Conservation (phyloP, 1,140 invertebrate genomes). For the Zeugodacus cucurbitae region DNA sequence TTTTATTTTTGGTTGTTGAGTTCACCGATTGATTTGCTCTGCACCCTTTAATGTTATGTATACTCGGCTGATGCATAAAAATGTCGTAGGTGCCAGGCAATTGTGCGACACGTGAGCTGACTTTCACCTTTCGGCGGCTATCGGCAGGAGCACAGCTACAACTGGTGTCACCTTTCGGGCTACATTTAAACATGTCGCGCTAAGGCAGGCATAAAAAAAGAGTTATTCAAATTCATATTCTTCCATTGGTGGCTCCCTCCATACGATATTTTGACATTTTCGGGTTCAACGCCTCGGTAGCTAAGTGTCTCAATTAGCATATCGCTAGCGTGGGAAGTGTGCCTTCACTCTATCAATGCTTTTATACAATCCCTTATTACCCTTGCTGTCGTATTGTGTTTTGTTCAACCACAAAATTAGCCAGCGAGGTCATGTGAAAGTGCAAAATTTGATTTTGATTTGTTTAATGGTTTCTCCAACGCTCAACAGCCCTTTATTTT, state of each 20-base stretch:
- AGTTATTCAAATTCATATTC: neutral
- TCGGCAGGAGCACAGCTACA: too few relatives aligned
- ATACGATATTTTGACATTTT: neutral
- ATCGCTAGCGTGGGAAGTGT: conserved; percentile 14
- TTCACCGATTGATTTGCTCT: neutral
- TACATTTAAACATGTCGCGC: neutral
- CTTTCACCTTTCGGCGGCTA: neutral
- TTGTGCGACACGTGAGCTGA: neutral
- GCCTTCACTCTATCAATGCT: neutral
- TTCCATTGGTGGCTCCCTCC: neutral
- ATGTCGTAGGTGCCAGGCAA: neutral
- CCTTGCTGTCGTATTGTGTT: neutral
- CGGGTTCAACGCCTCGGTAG: conserved; percentile 11
- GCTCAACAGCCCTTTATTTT: neutral
- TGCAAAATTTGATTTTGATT: conserved; percentile 36
- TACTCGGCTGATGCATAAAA: neutral
- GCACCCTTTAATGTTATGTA: neutral
- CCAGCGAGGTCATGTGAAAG: conserved; percentile 33
- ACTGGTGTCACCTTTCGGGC: neutral
- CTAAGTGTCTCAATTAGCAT: conserved; percentile 13
- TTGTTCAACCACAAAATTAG: conserved; percentile 31
- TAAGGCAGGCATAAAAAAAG: neutral
- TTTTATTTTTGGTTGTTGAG: neutral
- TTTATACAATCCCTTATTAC: neutral
- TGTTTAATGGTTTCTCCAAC: conserved; percentile 32